Percentiles rank a stretch among this genome's conserved stretches.
Evolutionary conservation across 2,797 vertebrate species (phyloP).

Genomic region (Salarias fasciatus): DNA sequence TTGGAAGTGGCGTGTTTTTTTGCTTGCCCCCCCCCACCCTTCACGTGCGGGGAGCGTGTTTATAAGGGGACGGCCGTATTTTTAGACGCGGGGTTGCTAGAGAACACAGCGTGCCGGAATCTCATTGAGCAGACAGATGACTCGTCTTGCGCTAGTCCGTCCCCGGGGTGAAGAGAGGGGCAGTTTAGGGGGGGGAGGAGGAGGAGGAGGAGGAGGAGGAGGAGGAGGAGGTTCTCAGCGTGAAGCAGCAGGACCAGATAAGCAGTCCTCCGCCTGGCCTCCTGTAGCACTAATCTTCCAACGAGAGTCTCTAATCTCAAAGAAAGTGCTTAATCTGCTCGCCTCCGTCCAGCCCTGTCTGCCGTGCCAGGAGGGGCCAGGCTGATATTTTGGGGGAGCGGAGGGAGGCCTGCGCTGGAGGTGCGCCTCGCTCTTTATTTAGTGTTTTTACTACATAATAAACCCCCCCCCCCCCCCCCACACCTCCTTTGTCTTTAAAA

Average conservation of each 20-base stretch:
- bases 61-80: conserved; percentile 37
- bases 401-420: conserved; percentile 41
- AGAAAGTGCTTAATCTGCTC: conserved; percentile 73
- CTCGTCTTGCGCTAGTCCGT: conserved; percentile 55
- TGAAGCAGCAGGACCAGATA: conserved; percentile 68
- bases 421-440: conserved; percentile 24
- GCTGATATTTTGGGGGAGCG: conserved; percentile 28
- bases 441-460: not conserved
- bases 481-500: not conserved
- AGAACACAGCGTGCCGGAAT: conserved; percentile 60
- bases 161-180: conserved; percentile 45
- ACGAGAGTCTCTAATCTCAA: conserved; percentile 70
- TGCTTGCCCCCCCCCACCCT: too few species aligned
- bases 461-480: too few species aligned
- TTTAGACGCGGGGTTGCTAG: conserved; percentile 56
- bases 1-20: conserved; percentile 9
- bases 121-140: conserved; percentile 64
- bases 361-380: conserved; percentile 51
- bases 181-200: conserved; percentile 46
- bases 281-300: conserved; percentile 66
- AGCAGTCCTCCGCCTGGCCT: conserved; percentile 63
- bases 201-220: conserved; percentile 47
- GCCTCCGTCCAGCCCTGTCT: conserved; percentile 53
- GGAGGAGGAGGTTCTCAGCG: conserved; percentile 45
- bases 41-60: conserved; percentile 27